These are phyloP conservation scores for Syrrhaptes paradoxus DNA, from an alignment of 2,113 vertebrate species.

Conservation along the genomic window DNA sequence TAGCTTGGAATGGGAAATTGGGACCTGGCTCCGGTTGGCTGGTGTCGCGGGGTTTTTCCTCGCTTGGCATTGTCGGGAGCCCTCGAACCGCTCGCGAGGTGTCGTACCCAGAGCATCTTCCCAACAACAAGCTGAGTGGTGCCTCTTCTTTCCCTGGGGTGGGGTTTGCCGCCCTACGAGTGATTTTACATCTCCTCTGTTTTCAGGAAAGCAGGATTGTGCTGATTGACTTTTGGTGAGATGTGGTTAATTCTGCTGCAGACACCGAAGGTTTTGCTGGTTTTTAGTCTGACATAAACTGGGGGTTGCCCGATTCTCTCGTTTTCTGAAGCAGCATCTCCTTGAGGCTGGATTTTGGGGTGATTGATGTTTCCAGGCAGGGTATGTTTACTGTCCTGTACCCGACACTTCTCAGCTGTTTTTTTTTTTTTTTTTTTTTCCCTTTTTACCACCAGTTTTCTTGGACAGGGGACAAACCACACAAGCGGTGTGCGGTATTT, in stretches of 20 bases:
- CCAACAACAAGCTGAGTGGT: background rate
- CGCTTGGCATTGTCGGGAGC: background rate
- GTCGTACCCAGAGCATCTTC: background rate
- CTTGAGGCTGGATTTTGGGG: background rate
- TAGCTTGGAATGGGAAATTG: slow-evolving; percentile 42
- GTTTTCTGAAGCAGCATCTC: accelerated
- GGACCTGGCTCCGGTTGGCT: slow-evolving; percentile 36
- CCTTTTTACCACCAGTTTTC: background rate
- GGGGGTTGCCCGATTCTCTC: background rate
- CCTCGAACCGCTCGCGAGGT: background rate
- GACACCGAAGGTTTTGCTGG: background rate
- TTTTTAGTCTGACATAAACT: background rate
- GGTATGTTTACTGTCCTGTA: background rate
- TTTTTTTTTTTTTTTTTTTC: background rate
- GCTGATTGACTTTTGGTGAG: background rate
- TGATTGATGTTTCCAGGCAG: background rate
- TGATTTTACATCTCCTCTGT: background rate
- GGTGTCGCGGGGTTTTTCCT: background rate
- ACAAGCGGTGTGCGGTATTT: background rate
- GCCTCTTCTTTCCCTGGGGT: background rate
- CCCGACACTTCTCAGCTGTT: background rate
- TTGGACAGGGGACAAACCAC: background rate
- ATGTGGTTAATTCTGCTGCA: background rate
- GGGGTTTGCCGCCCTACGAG: background rate
- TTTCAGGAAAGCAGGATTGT: background rate